Conservation (phyloP, 30 jellyfish, hydroid and myxozoan genomes). For the Hydractinia echinata region DNA sequence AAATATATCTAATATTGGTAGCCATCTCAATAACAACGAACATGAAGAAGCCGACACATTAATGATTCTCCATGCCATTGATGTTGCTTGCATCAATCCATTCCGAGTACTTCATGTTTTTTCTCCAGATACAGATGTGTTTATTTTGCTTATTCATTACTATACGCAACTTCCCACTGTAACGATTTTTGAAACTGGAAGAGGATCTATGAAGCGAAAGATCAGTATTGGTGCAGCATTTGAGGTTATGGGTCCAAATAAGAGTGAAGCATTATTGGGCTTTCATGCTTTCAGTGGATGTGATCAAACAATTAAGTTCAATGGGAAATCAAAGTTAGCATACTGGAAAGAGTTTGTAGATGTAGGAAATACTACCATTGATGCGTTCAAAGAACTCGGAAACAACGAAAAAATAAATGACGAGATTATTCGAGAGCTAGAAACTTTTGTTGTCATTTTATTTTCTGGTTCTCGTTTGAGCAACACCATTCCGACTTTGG, state of each 20-base stretch:
- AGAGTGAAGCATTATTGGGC: neutral
- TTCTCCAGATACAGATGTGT: conserved; percentile 25
- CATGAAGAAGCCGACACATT: conserved; percentile 21
- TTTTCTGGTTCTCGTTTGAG: too few relatives aligned
- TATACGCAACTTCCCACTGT: conserved; percentile 5
- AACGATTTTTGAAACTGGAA: conserved; percentile 6
- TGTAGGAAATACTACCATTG: too few relatives aligned
- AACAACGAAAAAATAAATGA: too few relatives aligned
- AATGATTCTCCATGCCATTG: conserved; percentile 18
- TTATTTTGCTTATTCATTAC: too few relatives aligned
- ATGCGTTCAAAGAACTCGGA: too few relatives aligned
- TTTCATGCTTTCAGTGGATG: conserved; percentile 15
- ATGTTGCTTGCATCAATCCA: conserved; percentile 6
- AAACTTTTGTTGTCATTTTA: too few relatives aligned
- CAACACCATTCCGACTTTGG: too few relatives aligned
- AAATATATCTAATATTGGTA: neutral
- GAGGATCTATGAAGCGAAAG: neutral
- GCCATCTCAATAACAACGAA: neutral
- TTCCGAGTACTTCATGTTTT: neutral
- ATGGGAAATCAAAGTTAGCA: too few relatives aligned
- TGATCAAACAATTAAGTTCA: too few relatives aligned
- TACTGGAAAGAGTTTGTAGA: too few relatives aligned
- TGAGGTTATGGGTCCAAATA: conserved; percentile 11
- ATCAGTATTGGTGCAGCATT: neutral
- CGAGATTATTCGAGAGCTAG: too few relatives aligned